Conservation (phyloP, 2,888 invertebrate species). For the Agrochola macilenta region DNA sequence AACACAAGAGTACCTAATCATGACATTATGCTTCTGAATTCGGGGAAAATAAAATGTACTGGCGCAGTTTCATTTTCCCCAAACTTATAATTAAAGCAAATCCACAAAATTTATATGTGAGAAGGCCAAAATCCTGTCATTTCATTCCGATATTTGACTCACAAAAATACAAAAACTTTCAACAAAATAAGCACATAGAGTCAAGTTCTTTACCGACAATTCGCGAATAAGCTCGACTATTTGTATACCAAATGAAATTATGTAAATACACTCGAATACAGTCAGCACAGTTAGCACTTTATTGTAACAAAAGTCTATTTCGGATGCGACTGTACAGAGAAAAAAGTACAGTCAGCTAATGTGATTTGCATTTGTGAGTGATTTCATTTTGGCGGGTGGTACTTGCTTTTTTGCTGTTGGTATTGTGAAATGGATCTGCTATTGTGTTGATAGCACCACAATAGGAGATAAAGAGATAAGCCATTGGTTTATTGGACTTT, state of each 20-base stretch:
- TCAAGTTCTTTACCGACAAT: conserved; percentile 9
- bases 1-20: too few relatives aligned
- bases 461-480: background rate
- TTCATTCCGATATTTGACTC: background rate
- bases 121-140: background rate
- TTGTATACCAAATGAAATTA: conserved; percentile 49
- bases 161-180: conserved; percentile 4
- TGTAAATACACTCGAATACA: conserved; percentile 43
- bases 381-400: conserved; percentile 34
- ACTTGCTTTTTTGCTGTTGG: background rate
- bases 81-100: background rate
- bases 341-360: conserved; percentile 38
- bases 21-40: background rate
- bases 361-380: conserved; percentile 50
- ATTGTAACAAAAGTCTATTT: conserved; percentile 46
- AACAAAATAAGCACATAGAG: conserved; percentile 11
- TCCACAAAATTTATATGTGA: background rate
- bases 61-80: background rate
- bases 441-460: background rate
- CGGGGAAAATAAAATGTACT: background rate
- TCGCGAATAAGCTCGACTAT: conserved; percentile 20
- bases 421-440: conserved; percentile 12
- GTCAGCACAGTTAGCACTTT: conserved; percentile 38
- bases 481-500: background rate
- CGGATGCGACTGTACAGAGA: conserved; percentile 22